Base-by-base conservation (phyloP, 2,888 invertebrate species). In the Galeruca laticollis region DNA sequence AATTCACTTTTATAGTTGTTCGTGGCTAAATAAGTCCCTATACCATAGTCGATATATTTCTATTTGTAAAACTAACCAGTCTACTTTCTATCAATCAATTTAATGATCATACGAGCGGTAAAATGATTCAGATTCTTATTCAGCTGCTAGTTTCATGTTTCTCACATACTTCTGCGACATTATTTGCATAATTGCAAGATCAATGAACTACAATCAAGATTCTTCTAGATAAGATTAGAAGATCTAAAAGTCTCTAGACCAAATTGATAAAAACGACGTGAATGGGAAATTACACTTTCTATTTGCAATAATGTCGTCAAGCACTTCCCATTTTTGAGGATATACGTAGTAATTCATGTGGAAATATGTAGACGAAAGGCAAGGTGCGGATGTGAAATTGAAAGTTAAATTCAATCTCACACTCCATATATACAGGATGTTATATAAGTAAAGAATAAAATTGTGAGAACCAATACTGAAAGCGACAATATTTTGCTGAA, bases 171-270 rank as follows among this genome's bases (percentile, higher is more conserved):
- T 49, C 11, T 51, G 61, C 52, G 62, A 62, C 62, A 62, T 52
- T 62, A 62, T 62, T 62, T 54, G 62, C 62, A 62, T 62, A 62
- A 54, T 62, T 62, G 62, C 9, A 15, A 21, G 51, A 35, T 52
- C 62, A 21, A 20, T 62, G 62, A 62, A 54, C 62, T 54, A 11
- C 13, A 4, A 15, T 40, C 2, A 18, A 51, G 31, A 61, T 51
- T 51, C 18, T 26, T 49, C 18, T 33, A 15, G 18, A 49, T 33
- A 51, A 31, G 54, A 54, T 54, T 31, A 43, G n/a, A n/a, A n/a
- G n/a, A n/a, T n/a, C n/a, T 13, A n/a, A 52, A 20, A 26, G n/a
- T 52, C 21, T 49, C 11, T 37, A 57, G 21, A 60, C 47, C 26
- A 26, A 47, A 26, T 60, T 26, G 20, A 59, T 59, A 59, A 43